Percentiles rank a stretch among this genome's conserved stretches.
Evolutionary conservation across 2,888 invertebrate genomes (phyloP).

Genomic region (Nineta flava): DNA sequence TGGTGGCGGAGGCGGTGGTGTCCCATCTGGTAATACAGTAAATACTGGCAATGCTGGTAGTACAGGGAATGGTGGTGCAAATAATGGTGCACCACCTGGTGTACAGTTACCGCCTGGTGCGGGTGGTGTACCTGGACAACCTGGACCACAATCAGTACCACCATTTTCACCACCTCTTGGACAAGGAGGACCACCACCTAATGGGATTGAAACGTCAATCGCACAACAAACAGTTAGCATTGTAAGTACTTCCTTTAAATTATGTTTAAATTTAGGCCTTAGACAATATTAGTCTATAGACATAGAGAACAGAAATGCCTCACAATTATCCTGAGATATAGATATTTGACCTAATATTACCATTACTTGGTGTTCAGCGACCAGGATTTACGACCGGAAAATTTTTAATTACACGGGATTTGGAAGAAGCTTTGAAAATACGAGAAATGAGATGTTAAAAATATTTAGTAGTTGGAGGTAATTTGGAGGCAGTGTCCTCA

Average conservation of each 20-base stretch:
- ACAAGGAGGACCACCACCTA: constrained; percentile 24
- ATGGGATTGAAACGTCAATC: constrained; percentile 44
- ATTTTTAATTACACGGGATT: no score
- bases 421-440: no score
- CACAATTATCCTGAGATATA: no score
- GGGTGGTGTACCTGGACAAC: constrained; percentile 24
- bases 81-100: constrained; percentile 16
- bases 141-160: constrained; percentile 18
- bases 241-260: constrained; percentile 24
- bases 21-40: constrained; percentile 22
- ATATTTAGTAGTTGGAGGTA: no score
- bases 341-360: no score
- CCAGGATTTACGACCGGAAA: no score
- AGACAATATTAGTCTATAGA: neutral
- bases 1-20: constrained; percentile 23
- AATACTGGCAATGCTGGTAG: constrained; percentile 19
- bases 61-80: neutral
- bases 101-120: constrained; percentile 37
- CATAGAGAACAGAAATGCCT: no score
- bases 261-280: neutral
- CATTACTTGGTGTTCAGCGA: no score
- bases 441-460: no score
- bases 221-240: constrained; percentile 39
- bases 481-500: no score
- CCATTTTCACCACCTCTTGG: constrained; percentile 19